These are phyloP conservation scores for Resseliella maxima DNA, from an alignment of 2,888 invertebrate genomes.

Conservation along the genomic window DNA sequence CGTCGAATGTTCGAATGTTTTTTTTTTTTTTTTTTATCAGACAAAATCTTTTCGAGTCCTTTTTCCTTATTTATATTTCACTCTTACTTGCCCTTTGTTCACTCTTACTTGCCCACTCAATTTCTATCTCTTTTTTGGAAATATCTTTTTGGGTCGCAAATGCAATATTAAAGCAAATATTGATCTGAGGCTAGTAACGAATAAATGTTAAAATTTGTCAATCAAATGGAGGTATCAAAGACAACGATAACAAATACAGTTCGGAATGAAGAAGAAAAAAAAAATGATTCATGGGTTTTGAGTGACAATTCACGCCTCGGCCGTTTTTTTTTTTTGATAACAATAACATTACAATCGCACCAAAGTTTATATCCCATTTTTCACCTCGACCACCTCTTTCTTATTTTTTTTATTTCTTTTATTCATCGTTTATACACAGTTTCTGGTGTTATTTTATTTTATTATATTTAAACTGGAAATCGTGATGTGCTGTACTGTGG, in stretches of 20 bases:
- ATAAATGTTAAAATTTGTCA: conserved; percentile 31
- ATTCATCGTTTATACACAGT: background rate
- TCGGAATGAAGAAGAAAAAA: background rate
- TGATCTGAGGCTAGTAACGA: background rate
- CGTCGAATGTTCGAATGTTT: no score
- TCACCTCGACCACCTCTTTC: background rate
- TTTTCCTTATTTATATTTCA: background rate
- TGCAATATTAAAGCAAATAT: background rate
- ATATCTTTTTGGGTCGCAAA: no score
- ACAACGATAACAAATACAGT: background rate
- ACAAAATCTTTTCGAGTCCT: background rate
- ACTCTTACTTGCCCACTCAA: background rate
- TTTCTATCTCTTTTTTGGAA: no score
- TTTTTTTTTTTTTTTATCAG: no score
- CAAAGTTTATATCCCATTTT: background rate
- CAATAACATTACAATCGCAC: background rate
- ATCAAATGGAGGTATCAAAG: background rate
- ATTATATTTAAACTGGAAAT: background rate
- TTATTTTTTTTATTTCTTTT: background rate
- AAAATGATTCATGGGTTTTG: conserved; percentile 14
- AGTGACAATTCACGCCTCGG: background rate
- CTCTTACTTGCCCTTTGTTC: no score
- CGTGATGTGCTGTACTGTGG: background rate
- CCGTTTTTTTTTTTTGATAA: background rate
- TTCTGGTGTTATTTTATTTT: background rate